Evolutionary conservation across 2,888 invertebrate genomes (phyloP), one percentile per base, ranked within the genome.

Genomic region (Biston stratarius): DNA sequence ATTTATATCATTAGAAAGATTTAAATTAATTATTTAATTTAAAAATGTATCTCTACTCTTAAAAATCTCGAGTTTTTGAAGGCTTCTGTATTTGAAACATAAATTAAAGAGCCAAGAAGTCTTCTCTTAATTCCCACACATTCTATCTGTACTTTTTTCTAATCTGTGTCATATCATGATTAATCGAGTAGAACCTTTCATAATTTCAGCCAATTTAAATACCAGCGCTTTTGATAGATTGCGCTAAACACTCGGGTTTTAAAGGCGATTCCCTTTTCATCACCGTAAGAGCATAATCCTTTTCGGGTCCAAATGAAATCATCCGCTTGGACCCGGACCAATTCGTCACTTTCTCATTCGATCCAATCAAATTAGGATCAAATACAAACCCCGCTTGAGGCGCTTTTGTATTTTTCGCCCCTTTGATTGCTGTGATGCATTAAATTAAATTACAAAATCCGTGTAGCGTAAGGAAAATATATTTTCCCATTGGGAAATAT

Each of bases 281-380:
- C 70, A 67, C 51, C 42, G 55, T 48, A 68, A 65, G 63, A 65
- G 63, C 58, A 69, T 75, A 75, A 72, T 72, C 72, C 69, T 62
- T 61, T 66, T 66, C 40, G 42, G 68, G 67, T 48, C 65, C 51
- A 68, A 73, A 71, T 71, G 53, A 70, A 72, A 75, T 73, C 55
- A 72, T 58, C 66, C 59, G 64, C 59, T 59, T 63, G 62, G 70
- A 67, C 58, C 58, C 67, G 62, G 52, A 61, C 70, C 74, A 67
- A 73, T 74, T 71, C 73, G 69, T 74, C 73, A 74, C 64, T 74
- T 66, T 66, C 70, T 59, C 69, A 69, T 62, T 67, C 48, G 65
- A 66, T 61, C 58, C 76, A 76, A 77, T 76, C 74, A 74, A 75
- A 77, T 76, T 77, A 76, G 67, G 74, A 72, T 74, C 69, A 67